Evolutionary conservation across 2,113 vertebrate genomes (phyloP).

Genomic region (Trichechus manatus): DNA sequence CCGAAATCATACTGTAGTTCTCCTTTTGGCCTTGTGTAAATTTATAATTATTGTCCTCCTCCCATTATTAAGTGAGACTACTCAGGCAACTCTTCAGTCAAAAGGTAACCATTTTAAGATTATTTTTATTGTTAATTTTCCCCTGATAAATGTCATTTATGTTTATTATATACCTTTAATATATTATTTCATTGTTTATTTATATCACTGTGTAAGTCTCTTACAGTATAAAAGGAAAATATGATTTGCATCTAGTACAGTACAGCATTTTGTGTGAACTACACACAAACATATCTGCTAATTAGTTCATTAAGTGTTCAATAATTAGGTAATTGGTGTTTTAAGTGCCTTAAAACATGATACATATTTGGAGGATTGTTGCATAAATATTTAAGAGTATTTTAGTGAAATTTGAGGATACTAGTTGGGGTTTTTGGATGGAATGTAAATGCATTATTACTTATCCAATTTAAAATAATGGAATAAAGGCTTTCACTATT

Average conservation of each 20-base stretch:
- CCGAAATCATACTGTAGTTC: too few relatives aligned
- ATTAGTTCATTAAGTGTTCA: slow-evolving; percentile 4
- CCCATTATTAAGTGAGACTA: too few relatives aligned
- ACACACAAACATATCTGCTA: background rate
- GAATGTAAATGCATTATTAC: background rate
- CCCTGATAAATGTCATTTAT: slow-evolving; percentile 43
- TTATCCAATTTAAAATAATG: slow-evolving; percentile 38
- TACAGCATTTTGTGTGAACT: background rate
- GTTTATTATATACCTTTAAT: slow-evolving; percentile 28
- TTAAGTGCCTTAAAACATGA: slow-evolving; percentile 12
- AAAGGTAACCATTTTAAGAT: too few relatives aligned
- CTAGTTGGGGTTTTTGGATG: background rate
- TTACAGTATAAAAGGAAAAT: slow-evolving; percentile 48
- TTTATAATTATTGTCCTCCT: too few relatives aligned
- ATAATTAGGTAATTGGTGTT: background rate
- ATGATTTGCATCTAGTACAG: background rate
- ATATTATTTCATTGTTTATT: slow-evolving; percentile 46
- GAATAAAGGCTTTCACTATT: background rate
- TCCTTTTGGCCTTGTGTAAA: too few relatives aligned
- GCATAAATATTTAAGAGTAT: slow-evolving; percentile 28
- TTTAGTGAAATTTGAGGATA: slow-evolving; percentile 20
- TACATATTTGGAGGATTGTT: slow-evolving; percentile 17
- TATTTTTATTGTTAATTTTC: slow-evolving; percentile 10
- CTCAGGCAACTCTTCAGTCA: too few relatives aligned
- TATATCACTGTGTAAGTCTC: background rate